A percentile compares a stretch with the other conserved stretches of the same genome.
Evolutionary conservation across 1,140 invertebrate species (phyloP).

Genomic region (Leptinotarsa defecta): DNA sequence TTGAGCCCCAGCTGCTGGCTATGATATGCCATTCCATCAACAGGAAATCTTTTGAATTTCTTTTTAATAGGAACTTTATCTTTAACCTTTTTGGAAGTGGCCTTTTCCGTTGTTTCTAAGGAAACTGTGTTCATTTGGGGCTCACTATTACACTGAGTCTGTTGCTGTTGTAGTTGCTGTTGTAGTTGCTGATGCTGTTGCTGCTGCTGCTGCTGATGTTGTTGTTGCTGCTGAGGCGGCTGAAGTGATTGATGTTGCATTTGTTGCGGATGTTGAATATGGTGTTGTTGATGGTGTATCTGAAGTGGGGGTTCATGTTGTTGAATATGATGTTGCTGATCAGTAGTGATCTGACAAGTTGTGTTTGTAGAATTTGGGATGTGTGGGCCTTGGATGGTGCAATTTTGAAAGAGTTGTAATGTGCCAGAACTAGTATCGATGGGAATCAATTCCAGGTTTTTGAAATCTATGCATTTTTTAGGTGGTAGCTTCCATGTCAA

Average conservation of each 20-base stretch:
- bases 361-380: background rate
- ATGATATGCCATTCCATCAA: slow-evolving; percentile 18
- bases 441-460: slow-evolving; percentile 1
- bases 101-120: background rate
- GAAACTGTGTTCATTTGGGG: background rate
- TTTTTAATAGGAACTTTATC: background rate
- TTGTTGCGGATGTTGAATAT: background rate
- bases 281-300: background rate
- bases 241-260: background rate
- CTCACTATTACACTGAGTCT: background rate
- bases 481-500: slow-evolving; percentile 16
- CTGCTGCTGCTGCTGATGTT: background rate
- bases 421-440: background rate
- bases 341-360: background rate
- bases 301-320: background rate
- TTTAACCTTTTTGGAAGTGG: slow-evolving; percentile 5
- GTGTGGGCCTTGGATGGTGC: background rate
- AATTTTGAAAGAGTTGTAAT: background rate
- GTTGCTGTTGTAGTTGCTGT: background rate
- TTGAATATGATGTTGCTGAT: background rate
- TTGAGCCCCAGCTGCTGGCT: slow-evolving; percentile 22
- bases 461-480: slow-evolving; percentile 13
- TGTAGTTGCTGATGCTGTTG: background rate
- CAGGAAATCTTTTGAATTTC: slow-evolving; percentile 12
- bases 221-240: background rate